phyloP scores from a whole-genome alignment of 2,113 vertebrate species.

The Emydocephalus ijimae region DNA sequence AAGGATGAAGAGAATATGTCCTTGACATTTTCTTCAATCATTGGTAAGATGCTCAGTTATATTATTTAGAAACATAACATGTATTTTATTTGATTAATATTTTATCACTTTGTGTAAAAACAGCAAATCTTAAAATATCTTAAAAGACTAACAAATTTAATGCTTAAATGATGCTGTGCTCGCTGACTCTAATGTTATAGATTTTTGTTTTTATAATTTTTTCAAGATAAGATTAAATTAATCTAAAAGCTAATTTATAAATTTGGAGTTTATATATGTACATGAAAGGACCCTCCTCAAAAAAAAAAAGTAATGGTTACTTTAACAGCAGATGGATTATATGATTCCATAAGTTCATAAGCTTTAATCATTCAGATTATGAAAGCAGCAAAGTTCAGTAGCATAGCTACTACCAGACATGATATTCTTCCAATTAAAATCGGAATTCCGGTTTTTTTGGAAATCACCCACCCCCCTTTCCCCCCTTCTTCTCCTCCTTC shows the following conservation, averaged over 20 bases:
- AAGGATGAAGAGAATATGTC: neutral
- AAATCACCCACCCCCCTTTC: no score
- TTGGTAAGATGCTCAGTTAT: slow-evolving; percentile 35
- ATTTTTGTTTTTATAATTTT: neutral
- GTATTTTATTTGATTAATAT: neutral
- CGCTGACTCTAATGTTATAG: neutral
- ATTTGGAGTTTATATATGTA: neutral
- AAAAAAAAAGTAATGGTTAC: neutral
- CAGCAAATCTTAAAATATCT: neutral
- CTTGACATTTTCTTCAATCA: neutral
- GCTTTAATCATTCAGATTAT: neutral
- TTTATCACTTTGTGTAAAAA: neutral
- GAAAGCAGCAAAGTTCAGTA: neutral
- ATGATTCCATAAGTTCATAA: neutral
- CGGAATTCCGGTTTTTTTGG: no score
- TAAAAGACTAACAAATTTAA: neutral
- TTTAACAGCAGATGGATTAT: neutral
- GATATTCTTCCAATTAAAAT: no score
- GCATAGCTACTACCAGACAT: neutral
- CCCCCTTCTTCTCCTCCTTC: no score
- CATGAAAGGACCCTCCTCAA: neutral
- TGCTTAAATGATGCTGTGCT: neutral
- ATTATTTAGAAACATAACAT: neutral
- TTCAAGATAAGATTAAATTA: neutral
- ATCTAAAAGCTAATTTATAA: neutral